Evolutionary conservation across 1,140 invertebrate genomes (phyloP), one percentile per base, ranked within the genome.

Genomic region (Cotesia typhae): DNA sequence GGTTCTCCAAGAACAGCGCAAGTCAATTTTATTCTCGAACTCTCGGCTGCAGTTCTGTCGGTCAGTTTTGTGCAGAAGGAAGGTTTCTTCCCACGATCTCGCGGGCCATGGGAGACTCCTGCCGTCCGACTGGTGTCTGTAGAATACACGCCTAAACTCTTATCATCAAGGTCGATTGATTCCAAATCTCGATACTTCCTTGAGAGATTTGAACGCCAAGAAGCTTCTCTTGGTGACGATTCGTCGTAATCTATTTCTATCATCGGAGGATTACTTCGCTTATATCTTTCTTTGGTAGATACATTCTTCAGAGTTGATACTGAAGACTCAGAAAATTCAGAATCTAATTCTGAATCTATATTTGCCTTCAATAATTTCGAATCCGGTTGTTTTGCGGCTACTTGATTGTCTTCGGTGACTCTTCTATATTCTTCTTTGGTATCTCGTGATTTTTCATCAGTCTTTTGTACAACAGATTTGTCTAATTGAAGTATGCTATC

Each of bases 1-100:
- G 94, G 92, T 72, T 90, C 89, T n/a, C 94, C 94, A 63, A 96
- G 89, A 1, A 97, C 90, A 70, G 92, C 92, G 81, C 96, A 98
- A 3, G 92, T 92, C n/a, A 99, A 84, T 78, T 92, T 92, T 1
- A 95, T 90, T 74, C 90, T 87, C 35, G 92, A 92, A 7, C 91
- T 92, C 79, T 92, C 91, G 0, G 91, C 91, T 1, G 92, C 91
- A 3, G 92, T 92, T 74, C 93, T 90, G 80, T 96, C 92, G 2
- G 91, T 92, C 47, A 98, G 83, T 70, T 90, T 89, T n/a, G 92
- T 94, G 52, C 93, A 94, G 83, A 97, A 97, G 4, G 91, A 88
- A 4, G 95, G 95, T 83, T 93, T 92, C 71, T 90, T 88, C 74
- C 88, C 90, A 36, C 85, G 83, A 83, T 89, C 86, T 74, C 68